Base-by-base conservation (phyloP, 2,888 invertebrate species). In the Noctua fimbriata region DNA sequence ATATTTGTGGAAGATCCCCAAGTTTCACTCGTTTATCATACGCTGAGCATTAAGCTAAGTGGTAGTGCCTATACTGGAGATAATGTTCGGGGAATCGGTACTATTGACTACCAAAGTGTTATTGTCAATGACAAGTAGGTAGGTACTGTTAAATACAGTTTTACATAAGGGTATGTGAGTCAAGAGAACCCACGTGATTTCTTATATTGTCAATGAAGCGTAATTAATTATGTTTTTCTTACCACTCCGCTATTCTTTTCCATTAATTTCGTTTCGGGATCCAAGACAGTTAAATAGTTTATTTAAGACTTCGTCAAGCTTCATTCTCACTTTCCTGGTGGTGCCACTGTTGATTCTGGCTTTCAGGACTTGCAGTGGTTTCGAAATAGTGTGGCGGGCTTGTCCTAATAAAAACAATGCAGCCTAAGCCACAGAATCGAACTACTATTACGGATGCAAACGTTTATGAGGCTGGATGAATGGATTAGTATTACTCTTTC, bases 1-100 rank as follows among this genome's bases (percentile, higher is more conserved):
- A 81, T 65, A 85, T 87, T 85, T 76, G 65, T 81, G 63, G 78
- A 78, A 36, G 36, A 67, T 76, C 60, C 60, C 67, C 72, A 65
- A 85, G 71, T 72, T 76, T 70, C 16, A 7, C 16, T n/a, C 75
- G 65, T 88, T 76, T 72, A 85, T 86, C 88, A 86, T 72, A 66
- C 36, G 24, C 58, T 71, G 58, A 52, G 73, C 63, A 52, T 80
- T 63, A 71, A 44, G 65, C 73, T 76, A 81, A 86, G 85, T 85
- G 73, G 76, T 71, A 73, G 66, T 49, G 76, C 71, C 44, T 70
- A 66, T 70, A 55, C 3, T 28, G 18, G 18, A 75, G 67, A 82
- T 72, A 82, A 69, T 60, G 58, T 73, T 79, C 44, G 6, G 24
- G 18, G 36, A 63, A 69, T 66, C 32, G 58, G 14, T 73, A 28